Conservation (phyloP, 2,888 invertebrate species). For the Holacanthella duospinosa region DNA sequence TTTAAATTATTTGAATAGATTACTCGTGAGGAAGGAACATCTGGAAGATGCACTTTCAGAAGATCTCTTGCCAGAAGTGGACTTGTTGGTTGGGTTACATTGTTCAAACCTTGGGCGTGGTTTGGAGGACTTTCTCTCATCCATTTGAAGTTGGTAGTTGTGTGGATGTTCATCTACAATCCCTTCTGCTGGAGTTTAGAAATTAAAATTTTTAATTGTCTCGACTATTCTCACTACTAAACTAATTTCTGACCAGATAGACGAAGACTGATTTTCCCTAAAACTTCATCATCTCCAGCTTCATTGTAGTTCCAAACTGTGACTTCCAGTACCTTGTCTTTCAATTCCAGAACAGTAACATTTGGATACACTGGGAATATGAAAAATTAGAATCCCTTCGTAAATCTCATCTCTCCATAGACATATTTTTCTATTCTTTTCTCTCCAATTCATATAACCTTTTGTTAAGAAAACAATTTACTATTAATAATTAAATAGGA, state of each 20-base stretch:
- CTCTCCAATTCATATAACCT: too few relatives aligned
- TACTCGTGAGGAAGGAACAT: neutral
- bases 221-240: too few relatives aligned
- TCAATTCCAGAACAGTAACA: slow-evolving; percentile 44
- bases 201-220: neutral
- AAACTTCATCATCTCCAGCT: slow-evolving; percentile 48
- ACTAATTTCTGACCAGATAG: slow-evolving; percentile 45
- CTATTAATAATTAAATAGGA: too few relatives aligned
- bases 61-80: neutral
- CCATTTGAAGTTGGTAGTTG: slow-evolving; percentile 44
- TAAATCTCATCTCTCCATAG: too few relatives aligned
- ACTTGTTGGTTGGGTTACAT: neutral
- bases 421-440: too few relatives aligned
- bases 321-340: slow-evolving; percentile 47
- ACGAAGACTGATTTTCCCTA: slow-evolving; percentile 46
- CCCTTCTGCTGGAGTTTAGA: slow-evolving; percentile 41
- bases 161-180: slow-evolving; percentile 48
- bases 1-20: neutral
- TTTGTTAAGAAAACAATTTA: too few relatives aligned
- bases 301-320: slow-evolving; percentile 52
- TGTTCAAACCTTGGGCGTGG: neutral
- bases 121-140: neutral
- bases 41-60: neutral
- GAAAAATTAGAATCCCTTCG: too few relatives aligned
- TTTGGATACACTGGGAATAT: slow-evolving; percentile 44